Evolutionary conservation across 2,113 vertebrate genomes (phyloP), one percentile per base, ranked within the genome.

Genomic region (Cottus gobio): DNA sequence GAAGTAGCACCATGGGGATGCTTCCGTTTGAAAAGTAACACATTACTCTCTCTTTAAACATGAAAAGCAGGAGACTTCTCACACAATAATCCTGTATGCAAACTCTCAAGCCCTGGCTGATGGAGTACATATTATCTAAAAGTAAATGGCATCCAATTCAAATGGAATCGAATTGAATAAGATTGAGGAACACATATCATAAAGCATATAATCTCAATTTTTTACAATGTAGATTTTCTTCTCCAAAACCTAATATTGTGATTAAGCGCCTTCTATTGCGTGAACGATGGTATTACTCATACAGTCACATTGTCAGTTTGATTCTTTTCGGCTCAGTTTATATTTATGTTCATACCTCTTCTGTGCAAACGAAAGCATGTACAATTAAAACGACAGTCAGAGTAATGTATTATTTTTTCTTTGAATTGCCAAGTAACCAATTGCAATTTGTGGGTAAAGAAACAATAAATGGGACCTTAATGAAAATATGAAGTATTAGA

Each of bases 331-430:
- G n/a, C 22, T 44, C 15, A 56, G 64, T 74, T 64, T 54, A 20
- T 65, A 69, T 62, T 44, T 54, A 57, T 79, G 77, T 75, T n/a
- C 36, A 37, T n/a, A 20, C 18, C 34, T 26, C 7, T n/a, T 76
- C 24, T 28, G 31, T 26, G 56, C 50, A 78, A 77, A 12, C 11
- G 78, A 48, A 3, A n/a, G 34, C 61, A 71, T 80, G 67, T 56
- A 57, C 1, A 84, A 77, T 50, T 86, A 67, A 79, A 39, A 76
- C 54, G 65, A 28, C 18, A 37, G 83, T 80, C 63, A 70, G 26
- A 72, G 64, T 37, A 5, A 62, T 10, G 2, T 39, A 9, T 52
- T 36, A 0, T 66, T 7, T 5, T 6, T 26, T 60, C 61, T 46
- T 37, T n/a, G 42, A 74, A 71, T 80, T 86, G 48, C 65, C 18